Evolutionary conservation across 92 coral and sea anemone genomes (phyloP).

Genomic region (Siderastrea radians): DNA sequence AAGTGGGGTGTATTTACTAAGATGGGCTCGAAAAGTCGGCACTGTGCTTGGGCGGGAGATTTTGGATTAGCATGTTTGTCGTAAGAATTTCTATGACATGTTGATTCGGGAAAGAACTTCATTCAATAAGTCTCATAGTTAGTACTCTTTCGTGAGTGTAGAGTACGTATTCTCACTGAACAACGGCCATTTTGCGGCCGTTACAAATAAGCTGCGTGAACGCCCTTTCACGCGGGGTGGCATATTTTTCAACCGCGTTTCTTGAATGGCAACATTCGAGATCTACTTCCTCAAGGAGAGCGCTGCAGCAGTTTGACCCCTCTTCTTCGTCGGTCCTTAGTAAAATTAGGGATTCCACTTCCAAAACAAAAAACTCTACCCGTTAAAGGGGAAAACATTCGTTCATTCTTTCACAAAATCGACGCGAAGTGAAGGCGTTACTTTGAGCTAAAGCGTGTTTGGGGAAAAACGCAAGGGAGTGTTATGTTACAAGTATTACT

Average conservation of each 20-base stretch:
- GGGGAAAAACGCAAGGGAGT: neutral
- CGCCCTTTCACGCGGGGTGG: conserved; percentile 17
- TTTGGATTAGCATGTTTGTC: neutral
- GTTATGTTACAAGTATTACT: neutral
- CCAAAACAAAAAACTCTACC: no score
- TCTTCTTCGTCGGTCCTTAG: neutral
- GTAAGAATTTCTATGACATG: neutral
- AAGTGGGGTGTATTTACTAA: neutral
- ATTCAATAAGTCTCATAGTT: neutral
- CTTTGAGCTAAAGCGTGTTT: neutral
- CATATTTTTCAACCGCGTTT: neutral
- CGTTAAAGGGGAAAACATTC: no score
- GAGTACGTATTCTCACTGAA: neutral
- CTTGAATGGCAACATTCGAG: neutral
- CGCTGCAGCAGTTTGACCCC: neutral
- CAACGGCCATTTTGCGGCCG: neutral
- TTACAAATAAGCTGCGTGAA: conserved; percentile 1
- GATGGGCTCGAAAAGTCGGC: neutral
- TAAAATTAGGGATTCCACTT: no score
- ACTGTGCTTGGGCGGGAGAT: neutral
- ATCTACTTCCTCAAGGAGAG: neutral
- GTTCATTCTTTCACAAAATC: no score
- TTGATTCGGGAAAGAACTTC: neutral
- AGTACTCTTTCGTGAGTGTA: neutral
- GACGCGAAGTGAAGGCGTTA: no score